Evolutionary conservation across 2,888 invertebrate genomes (phyloP), one percentile per base, ranked within the genome.

Genomic region (Oscheius sp.): DNA sequence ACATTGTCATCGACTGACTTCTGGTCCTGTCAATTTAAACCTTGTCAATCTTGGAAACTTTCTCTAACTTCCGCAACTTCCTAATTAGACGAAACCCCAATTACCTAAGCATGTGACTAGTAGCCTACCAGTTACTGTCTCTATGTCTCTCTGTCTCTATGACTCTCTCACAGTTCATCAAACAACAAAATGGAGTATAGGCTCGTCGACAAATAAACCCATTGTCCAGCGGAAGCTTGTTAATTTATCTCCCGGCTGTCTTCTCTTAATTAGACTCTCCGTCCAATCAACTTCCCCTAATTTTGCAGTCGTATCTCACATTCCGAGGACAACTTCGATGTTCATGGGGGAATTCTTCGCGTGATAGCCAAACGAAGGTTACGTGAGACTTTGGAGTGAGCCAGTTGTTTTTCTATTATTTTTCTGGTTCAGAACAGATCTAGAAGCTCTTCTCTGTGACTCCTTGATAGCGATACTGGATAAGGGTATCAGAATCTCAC

Each of bases 241-340:
- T 58, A 11, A 58, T 21, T 58, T 58, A 58, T 58, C n/a, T 58
- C 33, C 58, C 11, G 32, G 11, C 33, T 35, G 32, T n/a, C 35
- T 5, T 10, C 62, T 10, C n/a, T 2, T 65, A 65, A 65, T 65
- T 50, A 62, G 37, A 21, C 21, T 21, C 21, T 62, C 62, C 3
- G 37, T 42, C 9, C 53, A 53, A 35, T 70, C 21, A 21, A 21
- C 21, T 21, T 21, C 21, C 21, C 21, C 21, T 21, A 21, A 21
- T 21, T 21, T 21, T 70, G 48, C 51, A 72, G 72, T 53, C 35
- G 62, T 32, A 62, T 72, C 48, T 72, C 72, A 5, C 72, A 72
- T 53, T 13, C 50, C 3, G 72, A 72, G 47, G 72, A 72, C 50
- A 35, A 72, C 32, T 51, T 72, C 32, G 72, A 72, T 42, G 72